Evolutionary conservation across 2,797 vertebrate genomes (phyloP).

Genomic region (Orestias chungarensis): DNA sequence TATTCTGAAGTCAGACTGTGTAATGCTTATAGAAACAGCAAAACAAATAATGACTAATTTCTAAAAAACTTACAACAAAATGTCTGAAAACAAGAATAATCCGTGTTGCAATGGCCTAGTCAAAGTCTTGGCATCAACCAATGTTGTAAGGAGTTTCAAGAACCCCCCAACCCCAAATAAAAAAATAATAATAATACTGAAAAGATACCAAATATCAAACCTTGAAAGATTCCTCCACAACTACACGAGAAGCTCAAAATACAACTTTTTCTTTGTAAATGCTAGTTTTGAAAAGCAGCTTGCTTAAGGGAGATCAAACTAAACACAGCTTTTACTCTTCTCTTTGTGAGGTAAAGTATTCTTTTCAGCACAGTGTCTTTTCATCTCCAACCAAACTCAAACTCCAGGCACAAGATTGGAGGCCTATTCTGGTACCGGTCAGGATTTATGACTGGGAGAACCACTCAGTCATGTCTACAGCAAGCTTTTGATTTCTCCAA

Average conservation of each 20-base stretch:
- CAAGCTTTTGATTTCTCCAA: constrained; percentile 46
- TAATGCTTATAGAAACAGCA: too few relatives aligned
- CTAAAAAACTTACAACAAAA: not conserved
- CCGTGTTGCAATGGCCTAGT: not conserved
- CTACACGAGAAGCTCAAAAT: not conserved
- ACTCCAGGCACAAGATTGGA: constrained; percentile 18
- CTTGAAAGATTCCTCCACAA: not conserved
- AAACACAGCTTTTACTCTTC: not conserved
- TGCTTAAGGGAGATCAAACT: not conserved
- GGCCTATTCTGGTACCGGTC: constrained; percentile 40
- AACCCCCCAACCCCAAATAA: too few relatives aligned
- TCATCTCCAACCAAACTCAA: constrained; percentile 31
- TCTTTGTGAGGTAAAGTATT: constrained; percentile 1
- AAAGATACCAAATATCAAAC: not conserved
- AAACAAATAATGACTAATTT: too few relatives aligned
- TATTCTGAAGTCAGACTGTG: too few relatives aligned
- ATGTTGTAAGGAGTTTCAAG: too few relatives aligned
- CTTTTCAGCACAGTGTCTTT: constrained; percentile 3
- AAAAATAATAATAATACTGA: too few relatives aligned
- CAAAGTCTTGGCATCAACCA: not conserved
- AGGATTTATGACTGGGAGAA: constrained; percentile 50
- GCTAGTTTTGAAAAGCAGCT: not conserved
- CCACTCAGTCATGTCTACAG: constrained; percentile 53
- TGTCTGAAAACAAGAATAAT: not conserved
- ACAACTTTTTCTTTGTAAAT: not conserved